These are phyloP conservation scores for Chamaetylas fuelleborni DNA, from an alignment of 2,113 vertebrate species.

Conservation along the genomic window DNA sequence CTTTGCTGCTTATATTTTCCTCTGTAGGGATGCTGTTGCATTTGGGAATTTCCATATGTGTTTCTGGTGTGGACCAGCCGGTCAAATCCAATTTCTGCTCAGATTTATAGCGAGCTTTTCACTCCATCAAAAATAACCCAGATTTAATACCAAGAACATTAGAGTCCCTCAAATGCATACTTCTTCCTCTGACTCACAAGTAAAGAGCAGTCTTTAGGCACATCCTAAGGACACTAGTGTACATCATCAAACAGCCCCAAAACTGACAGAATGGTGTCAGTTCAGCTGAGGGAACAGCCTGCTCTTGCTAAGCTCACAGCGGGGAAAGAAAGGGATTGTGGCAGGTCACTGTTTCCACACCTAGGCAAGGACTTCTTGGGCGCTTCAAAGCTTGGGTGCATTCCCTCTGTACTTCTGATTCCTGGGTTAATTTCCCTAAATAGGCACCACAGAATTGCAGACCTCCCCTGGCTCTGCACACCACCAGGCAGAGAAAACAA, in stretches of 20 bases:
- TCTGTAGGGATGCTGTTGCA: not conserved
- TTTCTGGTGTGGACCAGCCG: not conserved
- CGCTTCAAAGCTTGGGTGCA: not conserved
- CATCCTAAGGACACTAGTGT: not conserved
- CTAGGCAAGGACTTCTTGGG: not conserved
- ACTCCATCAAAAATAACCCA: not conserved
- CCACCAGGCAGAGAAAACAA: not conserved
- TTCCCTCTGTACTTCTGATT: rapidly evolving
- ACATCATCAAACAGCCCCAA: not conserved
- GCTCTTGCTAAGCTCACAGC: not conserved
- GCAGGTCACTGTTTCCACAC: not conserved
- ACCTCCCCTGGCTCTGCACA: not conserved
- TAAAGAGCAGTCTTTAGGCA: conserved; percentile 2
- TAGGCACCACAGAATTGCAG: rapidly evolving
- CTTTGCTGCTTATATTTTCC: not conserved
- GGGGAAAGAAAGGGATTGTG: not conserved
- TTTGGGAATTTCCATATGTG: not conserved
- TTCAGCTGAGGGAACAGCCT: conserved; percentile 39
- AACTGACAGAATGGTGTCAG: conserved; percentile 39
- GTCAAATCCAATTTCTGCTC: not conserved
- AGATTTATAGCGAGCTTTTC: not conserved
- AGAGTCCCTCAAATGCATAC: not conserved
- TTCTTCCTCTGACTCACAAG: conserved; percentile 9
- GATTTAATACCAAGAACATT: not conserved
- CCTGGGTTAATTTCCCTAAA: not conserved